These are phyloP conservation scores for Crypturellus undulatus DNA, from an alignment of 2,113 vertebrate genomes.

Conservation along the genomic window DNA sequence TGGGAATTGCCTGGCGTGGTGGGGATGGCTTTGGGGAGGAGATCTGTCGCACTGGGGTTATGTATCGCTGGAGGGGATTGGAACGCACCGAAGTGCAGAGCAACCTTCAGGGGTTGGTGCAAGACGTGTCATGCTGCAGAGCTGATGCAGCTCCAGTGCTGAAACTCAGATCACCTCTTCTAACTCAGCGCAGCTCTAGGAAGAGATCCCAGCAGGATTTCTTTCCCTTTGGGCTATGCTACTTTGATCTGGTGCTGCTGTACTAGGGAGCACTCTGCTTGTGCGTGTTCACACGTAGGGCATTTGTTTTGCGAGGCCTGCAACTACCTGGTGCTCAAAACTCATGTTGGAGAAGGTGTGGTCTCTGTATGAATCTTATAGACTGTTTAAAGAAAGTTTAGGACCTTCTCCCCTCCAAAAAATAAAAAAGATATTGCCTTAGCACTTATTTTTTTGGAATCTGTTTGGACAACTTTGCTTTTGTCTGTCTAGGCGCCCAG, in stretches of 20 bases:
- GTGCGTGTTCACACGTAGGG: background rate
- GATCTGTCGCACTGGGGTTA: background rate
- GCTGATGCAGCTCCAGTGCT: background rate
- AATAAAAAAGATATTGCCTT: background rate
- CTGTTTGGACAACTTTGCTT: background rate
- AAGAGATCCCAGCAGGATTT: background rate
- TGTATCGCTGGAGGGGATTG: background rate
- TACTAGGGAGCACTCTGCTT: background rate
- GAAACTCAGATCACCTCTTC: background rate
- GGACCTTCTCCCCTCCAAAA: background rate
- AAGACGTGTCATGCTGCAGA: background rate
- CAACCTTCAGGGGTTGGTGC: background rate
- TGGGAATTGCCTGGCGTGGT: constrained; percentile 28
- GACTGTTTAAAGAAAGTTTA: background rate
- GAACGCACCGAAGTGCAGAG: background rate
- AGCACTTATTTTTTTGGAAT: background rate
- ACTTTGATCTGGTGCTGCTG: background rate
- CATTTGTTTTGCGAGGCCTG: background rate
- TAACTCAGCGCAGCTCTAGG: background rate
- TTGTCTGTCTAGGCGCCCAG: too few relatives aligned
- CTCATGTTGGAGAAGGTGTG: background rate
- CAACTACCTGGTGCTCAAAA: background rate
- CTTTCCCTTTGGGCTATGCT: background rate
- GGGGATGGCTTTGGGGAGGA: constrained; percentile 9
- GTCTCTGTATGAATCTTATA: background rate